Base-by-base conservation (phyloP, 2,797 vertebrate genomes). In the Gorsachius magnificus region DNA sequence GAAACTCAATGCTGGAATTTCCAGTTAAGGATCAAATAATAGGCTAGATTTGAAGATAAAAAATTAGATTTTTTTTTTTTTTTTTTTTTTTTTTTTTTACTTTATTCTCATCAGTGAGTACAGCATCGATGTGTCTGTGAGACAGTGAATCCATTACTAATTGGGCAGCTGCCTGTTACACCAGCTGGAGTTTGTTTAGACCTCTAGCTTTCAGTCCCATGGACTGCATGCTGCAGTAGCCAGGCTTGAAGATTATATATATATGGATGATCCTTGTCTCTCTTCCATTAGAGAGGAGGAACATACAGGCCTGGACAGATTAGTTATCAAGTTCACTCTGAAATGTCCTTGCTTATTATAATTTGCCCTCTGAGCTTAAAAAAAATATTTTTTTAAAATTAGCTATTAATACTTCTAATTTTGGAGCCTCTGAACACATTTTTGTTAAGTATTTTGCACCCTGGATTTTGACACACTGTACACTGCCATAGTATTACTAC, bases 381-480 rank as follows among this genome's bases (percentile, higher is more conserved):
- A 82, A n/a, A 65, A 46, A 38, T 38, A 35, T 43, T 43, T 43
- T 43, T 43, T 43, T 43, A 26, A 16, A 14, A 50, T 46, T 9
- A 87, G 18, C 41, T 85, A 25, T 54, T 83, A 83, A 71, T 70
- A 31, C 5, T 43, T 80, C 38, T 54, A 33, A 41, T 64, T 89
- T 50, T 76, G 56, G 22, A 88, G 16, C 16, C 15, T 51, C 70
- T 85, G 50, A 90, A 65, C 83, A 57, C 3, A 22, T 89, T 89
- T 74, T 56, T 57, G 19, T 48, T 36, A 66, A 46, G 26, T 75
- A n/a, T 87, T 94, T 92, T 93, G 35, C 58, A 31, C 31, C 35
- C 45, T 91, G n/a, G 20, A 56, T 95, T 97, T 92, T 93, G 82
- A 91, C 56, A 70, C 85, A 25, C 43, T 89, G 64, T 74, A 51